Evolutionary conservation across 2,888 invertebrate genomes (phyloP).

Genomic region (Prosapia bicincta): DNA sequence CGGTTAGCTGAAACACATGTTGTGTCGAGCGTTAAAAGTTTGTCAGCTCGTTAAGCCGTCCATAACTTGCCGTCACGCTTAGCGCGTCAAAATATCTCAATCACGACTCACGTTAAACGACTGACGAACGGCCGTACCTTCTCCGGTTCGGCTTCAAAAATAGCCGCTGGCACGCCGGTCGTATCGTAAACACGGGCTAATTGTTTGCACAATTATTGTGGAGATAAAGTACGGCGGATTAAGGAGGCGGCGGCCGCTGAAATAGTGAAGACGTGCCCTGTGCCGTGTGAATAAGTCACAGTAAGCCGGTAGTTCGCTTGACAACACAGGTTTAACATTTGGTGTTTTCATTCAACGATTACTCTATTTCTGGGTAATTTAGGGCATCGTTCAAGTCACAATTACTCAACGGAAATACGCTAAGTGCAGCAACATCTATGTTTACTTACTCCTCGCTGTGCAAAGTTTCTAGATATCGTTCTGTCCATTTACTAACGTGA

Average conservation of each 20-base stretch:
- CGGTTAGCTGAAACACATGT: not conserved
- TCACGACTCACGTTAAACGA: not conserved
- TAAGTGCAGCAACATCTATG: too few relatives aligned
- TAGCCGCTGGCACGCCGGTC: not conserved
- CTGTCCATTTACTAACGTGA: too few relatives aligned
- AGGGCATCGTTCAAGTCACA: too few relatives aligned
- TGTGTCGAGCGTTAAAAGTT: not conserved
- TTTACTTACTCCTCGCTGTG: too few relatives aligned
- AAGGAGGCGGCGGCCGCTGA: not conserved
- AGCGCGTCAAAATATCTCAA: not conserved
- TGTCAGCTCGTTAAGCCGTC: not conserved
- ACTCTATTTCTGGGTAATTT: too few relatives aligned
- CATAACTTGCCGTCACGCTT: not conserved
- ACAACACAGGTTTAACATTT: too few relatives aligned
- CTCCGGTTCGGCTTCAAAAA: not conserved
- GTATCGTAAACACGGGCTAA: not conserved
- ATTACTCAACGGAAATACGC: too few relatives aligned
- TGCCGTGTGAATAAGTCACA: not conserved
- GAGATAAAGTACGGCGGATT: not conserved
- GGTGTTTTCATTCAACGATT: too few relatives aligned
- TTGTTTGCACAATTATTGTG: not conserved
- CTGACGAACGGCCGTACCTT: not conserved
- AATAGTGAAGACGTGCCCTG: not conserved
- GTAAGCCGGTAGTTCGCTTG: too few relatives aligned
- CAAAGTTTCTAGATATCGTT: too few relatives aligned